Percentiles rank a stretch among this genome's conserved stretches.
phyloP scores from a whole-genome alignment of 92 coral and sea anemone genomes.

The Plumapathes pennacea region DNA sequence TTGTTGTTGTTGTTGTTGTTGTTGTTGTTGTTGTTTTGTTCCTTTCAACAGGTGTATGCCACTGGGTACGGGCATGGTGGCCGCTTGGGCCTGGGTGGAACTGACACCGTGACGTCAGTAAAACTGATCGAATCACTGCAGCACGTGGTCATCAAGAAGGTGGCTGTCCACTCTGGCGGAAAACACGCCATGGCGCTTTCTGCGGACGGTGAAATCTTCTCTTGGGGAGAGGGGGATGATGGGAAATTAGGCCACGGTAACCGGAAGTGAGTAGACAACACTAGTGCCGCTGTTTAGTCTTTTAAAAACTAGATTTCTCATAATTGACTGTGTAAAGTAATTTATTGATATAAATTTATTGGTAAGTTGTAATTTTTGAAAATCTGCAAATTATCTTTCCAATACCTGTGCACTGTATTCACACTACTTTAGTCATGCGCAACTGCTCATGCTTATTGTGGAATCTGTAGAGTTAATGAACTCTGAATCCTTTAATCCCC shows the following conservation, averaged over 20 bases:
- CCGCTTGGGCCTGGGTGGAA: conserved; percentile 95
- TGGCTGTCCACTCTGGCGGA: conserved; percentile 98
- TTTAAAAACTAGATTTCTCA: no score
- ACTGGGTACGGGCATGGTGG: conserved; percentile 99
- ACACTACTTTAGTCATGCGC: no score
- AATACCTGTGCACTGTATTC: no score
- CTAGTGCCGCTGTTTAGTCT: no score
- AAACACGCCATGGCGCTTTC: conserved; percentile 93
- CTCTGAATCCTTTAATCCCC: no score
- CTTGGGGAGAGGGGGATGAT: conserved; percentile 98
- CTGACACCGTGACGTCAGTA: conserved; percentile 92
- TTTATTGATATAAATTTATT: no score
- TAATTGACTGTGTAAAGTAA: no score
- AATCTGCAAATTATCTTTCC: no score
- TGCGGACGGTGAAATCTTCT: conserved; percentile 85
- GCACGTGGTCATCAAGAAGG: conserved; percentile 91
- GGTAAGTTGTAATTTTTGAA: no score
- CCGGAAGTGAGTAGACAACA: conserved; percentile 67
- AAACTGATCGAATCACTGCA: conserved; percentile 88
- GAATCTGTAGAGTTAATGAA: no score
- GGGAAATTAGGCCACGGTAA: conserved; percentile 98
- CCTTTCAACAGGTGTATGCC: conserved; percentile 63
- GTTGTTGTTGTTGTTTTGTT: neutral
- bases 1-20: no score
- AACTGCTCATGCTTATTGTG: no score